phyloP scores from a whole-genome alignment of 2,888 invertebrate genomes.

The Dynastes maya region DNA sequence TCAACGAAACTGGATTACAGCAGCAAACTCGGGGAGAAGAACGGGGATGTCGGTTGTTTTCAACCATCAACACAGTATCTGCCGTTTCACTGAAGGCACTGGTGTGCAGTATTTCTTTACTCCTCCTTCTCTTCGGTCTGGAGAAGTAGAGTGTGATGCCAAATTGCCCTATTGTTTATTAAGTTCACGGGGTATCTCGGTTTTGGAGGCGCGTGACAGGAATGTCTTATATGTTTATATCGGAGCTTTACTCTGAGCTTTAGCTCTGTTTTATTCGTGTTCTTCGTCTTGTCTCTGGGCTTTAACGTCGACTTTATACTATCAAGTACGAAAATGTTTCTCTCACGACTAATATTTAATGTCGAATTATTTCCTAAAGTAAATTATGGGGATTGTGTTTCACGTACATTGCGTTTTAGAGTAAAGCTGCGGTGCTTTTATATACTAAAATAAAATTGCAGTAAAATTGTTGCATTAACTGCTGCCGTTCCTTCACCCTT shows the following conservation, averaged over 20 bases:
- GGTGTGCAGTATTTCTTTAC: conserved; percentile 28
- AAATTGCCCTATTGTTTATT: conserved; percentile 59
- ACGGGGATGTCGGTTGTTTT: conserved; percentile 51
- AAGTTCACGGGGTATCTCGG: conserved; percentile 57
- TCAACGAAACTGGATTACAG: conserved; percentile 57
- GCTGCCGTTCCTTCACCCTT: too few species aligned
- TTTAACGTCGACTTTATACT: conserved; percentile 44
- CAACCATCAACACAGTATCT: conserved; percentile 49
- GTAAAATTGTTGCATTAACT: background rate
- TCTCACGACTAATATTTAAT: conserved; percentile 43
- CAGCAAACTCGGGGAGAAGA: conserved; percentile 49
- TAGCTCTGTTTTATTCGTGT: conserved; percentile 46
- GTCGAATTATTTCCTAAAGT: conserved; percentile 47
- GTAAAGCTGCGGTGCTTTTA: conserved; percentile 7
- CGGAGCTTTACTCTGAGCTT: conserved; percentile 43
- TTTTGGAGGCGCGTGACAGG: conserved; percentile 58
- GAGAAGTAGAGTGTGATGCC: conserved; percentile 50
- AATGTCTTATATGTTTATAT: conserved; percentile 55
- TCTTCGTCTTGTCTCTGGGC: conserved; percentile 38
- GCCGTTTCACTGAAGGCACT: conserved; percentile 39
- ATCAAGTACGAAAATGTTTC: conserved; percentile 37
- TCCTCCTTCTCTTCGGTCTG: conserved; percentile 39
- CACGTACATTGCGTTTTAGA: conserved; percentile 26
- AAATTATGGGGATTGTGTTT: conserved; percentile 40
- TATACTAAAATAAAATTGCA: background rate